Evolutionary conservation across 1,140 invertebrate genomes (phyloP).

Genomic region (Scylla paramamosain): DNA sequence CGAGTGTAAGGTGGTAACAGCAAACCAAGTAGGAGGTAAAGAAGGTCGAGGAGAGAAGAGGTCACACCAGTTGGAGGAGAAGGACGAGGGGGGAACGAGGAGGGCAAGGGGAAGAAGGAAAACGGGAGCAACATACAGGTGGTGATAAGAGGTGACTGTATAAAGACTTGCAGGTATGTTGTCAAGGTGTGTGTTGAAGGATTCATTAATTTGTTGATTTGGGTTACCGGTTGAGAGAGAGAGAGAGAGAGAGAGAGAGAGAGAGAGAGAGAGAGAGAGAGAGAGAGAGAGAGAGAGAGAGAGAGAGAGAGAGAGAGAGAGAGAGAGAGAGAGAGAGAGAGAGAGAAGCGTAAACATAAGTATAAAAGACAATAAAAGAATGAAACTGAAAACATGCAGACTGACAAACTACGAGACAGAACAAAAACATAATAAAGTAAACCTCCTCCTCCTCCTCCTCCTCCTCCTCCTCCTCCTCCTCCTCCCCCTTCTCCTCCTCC

Average conservation of each 20-base stretch:
- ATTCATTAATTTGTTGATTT: neutral
- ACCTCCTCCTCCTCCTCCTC: no score
- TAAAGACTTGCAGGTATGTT: neutral
- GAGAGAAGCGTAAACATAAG: neutral
- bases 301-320: neutral
- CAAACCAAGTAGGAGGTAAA: neutral
- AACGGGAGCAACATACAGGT: neutral
- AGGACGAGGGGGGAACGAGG: neutral
- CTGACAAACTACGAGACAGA: no score
- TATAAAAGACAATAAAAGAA: neutral
- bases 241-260: no score
- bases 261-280: neutral
- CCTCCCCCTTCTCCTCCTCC: no score
- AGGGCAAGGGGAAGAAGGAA: neutral
- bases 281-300: neutral
- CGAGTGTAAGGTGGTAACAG: neutral
- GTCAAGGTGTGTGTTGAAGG: neutral
- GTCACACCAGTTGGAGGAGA: neutral
- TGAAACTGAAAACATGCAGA: no score
- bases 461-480: no score
- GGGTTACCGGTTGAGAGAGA: no score
- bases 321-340: neutral
- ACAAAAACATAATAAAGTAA: no score
- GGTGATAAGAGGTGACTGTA: neutral
- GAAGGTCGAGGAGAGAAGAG: neutral